Evolutionary conservation across 2,888 invertebrate species (phyloP).

Genomic region (Nomada goodeniana): DNA sequence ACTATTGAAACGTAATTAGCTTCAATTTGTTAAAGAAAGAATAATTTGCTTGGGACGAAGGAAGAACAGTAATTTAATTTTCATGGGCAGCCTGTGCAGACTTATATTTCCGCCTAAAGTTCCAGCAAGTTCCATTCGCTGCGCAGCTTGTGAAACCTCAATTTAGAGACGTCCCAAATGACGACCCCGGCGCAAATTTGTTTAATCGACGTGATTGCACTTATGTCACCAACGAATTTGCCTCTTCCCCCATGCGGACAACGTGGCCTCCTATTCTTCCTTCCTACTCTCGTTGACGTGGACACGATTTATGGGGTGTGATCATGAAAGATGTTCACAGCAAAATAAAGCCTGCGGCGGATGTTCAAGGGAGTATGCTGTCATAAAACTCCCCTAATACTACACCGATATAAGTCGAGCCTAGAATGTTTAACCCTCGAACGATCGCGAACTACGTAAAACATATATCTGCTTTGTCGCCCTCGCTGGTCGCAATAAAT

Average conservation of each 20-base stretch:
- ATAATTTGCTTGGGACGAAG: too few species aligned
- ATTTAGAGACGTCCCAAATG: constrained; percentile 29
- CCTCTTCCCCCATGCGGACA: constrained; percentile 26
- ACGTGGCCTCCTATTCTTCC: constrained; percentile 48
- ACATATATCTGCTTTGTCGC: constrained; percentile 14
- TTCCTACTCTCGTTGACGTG: constrained; percentile 65
- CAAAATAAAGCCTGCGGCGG: constrained; percentile 48
- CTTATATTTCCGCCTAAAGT: not conserved
- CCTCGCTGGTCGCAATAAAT: constrained; percentile 6
- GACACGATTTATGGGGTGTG: constrained; percentile 61
- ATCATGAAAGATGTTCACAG: constrained; percentile 66
- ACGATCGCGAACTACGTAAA: constrained; percentile 9
- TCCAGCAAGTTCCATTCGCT: not conserved
- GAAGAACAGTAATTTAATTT: not conserved
- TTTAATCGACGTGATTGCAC: constrained; percentile 74
- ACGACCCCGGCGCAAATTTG: constrained; percentile 65
- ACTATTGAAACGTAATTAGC: too few species aligned
- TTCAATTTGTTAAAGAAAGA: too few species aligned
- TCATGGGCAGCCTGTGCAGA: not conserved
- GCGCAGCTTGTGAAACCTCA: not conserved
- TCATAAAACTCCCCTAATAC: constrained; percentile 57
- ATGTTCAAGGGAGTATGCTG: constrained; percentile 60
- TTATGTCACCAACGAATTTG: constrained; percentile 75
- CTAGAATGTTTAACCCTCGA: constrained; percentile 25
- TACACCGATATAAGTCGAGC: not conserved